phyloP scores from a whole-genome alignment of 2,888 invertebrate genomes.

The Machimus rusticus region DNA sequence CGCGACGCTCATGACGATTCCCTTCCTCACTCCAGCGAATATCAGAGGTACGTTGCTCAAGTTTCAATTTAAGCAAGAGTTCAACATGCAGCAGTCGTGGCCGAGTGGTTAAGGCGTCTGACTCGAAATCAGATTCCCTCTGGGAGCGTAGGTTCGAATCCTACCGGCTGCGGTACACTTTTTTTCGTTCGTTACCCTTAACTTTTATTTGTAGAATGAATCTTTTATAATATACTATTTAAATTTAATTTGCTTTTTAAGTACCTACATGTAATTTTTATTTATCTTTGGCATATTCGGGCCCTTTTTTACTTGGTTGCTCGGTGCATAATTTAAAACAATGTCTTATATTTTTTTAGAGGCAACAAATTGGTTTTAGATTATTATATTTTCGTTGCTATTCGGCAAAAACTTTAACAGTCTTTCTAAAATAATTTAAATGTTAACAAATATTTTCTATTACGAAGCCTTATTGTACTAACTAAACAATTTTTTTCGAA shows the following conservation, averaged over 20 bases:
- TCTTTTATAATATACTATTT: neutral
- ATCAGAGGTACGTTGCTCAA: constrained; percentile 73
- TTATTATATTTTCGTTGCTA: too few relatives aligned
- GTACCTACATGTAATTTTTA: too few relatives aligned
- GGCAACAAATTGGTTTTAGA: too few relatives aligned
- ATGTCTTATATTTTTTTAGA: too few relatives aligned
- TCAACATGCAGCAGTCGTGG: constrained; percentile 67
- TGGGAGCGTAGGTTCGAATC: constrained; percentile 89
- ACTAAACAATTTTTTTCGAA: too few relatives aligned
- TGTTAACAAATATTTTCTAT: too few relatives aligned
- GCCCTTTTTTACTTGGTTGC: too few relatives aligned
- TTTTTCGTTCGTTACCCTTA: constrained; percentile 5
- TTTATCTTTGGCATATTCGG: too few relatives aligned
- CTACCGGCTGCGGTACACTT: constrained; percentile 74
- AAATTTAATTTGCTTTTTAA: neutral
- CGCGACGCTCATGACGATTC: constrained; percentile 76
- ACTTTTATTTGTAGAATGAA: neutral
- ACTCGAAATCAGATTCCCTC: constrained; percentile 73
- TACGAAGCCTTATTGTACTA: too few relatives aligned
- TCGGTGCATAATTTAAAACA: too few relatives aligned
- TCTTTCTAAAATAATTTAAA: too few relatives aligned
- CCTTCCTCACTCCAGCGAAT: constrained; percentile 79
- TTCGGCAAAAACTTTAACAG: too few relatives aligned
- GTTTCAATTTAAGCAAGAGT: constrained; percentile 71
- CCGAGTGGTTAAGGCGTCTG: constrained; percentile 64